These are phyloP conservation scores for Chondrilla cf. caribensis DNA, from an alignment of 37 sponge, comb jelly and placozoan genomes.

Conservation along the genomic window DNA sequence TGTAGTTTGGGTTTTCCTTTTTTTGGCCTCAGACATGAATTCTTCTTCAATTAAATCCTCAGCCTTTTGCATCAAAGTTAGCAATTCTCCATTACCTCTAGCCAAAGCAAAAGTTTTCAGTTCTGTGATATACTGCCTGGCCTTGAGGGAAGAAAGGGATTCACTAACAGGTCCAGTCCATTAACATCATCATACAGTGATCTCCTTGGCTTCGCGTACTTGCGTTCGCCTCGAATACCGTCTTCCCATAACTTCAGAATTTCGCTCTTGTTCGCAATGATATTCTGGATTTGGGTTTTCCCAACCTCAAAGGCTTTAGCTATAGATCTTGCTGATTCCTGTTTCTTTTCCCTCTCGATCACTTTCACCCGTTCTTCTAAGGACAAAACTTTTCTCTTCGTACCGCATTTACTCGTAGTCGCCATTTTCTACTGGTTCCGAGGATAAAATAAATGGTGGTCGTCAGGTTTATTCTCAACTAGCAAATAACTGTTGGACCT, in stretches of 20 bases:
- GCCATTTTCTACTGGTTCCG: too few relatives aligned
- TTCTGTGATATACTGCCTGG: neutral
- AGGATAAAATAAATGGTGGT: too few relatives aligned
- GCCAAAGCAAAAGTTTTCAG: neutral
- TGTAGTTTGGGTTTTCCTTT: too few relatives aligned
- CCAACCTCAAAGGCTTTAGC: neutral
- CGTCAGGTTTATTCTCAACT: neutral
- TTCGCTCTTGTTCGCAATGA: conserved; percentile 11
- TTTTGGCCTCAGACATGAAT: neutral
- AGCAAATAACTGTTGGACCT: neutral
- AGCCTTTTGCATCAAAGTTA: neutral
- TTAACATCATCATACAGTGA: neutral
- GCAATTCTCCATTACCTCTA: neutral
- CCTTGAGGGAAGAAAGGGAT: conserved; percentile 7
- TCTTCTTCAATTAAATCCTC: neutral
- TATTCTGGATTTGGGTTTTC: conserved; percentile 17
- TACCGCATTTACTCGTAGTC: too few relatives aligned
- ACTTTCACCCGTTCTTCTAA: conserved; percentile 1
- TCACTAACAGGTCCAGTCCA: neutral
- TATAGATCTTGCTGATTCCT: conserved; percentile 10
- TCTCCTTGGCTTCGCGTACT: conserved; percentile 1
- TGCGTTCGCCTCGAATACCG: conserved; percentile 4
- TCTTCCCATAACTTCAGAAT: conserved; percentile 26
- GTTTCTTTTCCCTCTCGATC: neutral
- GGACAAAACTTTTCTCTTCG: neutral